Percentiles rank a stretch among this genome's conserved stretches.
phyloP scores from a whole-genome alignment of 2,797 vertebrate species.

The Pelochelys cantorii region DNA sequence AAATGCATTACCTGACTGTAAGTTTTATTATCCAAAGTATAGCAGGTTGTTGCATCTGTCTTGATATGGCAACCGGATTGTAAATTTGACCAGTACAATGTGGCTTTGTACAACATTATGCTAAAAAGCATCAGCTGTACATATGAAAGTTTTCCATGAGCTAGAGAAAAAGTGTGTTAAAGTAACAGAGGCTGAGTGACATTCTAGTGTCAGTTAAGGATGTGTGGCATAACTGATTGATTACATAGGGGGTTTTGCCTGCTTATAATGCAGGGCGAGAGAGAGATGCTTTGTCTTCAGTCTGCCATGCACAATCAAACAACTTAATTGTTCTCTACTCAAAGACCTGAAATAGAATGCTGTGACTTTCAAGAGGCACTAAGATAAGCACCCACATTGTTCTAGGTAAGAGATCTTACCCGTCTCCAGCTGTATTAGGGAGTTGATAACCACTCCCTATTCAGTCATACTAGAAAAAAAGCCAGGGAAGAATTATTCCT shows the following conservation, averaged over 20 bases:
- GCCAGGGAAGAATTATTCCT: constrained; percentile 34
- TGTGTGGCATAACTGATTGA: background rate
- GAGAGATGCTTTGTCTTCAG: background rate
- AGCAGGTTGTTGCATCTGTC: background rate
- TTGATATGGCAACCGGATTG: background rate
- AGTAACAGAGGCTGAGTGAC: rapidly evolving
- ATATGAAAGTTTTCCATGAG: background rate
- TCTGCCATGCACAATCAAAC: background rate
- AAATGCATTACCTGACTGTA: background rate
- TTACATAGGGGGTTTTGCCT: rapidly evolving
- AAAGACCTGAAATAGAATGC: background rate
- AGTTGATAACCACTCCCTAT: background rate
- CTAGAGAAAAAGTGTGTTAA: background rate
- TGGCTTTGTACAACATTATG: background rate
- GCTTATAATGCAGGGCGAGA: background rate
- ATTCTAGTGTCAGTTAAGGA: constrained; percentile 1
- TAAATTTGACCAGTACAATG: background rate
- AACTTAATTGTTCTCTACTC: background rate
- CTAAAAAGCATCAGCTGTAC: background rate
- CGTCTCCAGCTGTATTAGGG: background rate
- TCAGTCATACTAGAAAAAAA: constrained; percentile 25
- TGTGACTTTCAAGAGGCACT: rapidly evolving
- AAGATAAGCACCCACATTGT: background rate
- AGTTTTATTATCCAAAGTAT: background rate
- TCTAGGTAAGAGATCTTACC: background rate